phyloP scores from a whole-genome alignment of 92 coral and sea anemone genomes.

The Ricordea florida region DNA sequence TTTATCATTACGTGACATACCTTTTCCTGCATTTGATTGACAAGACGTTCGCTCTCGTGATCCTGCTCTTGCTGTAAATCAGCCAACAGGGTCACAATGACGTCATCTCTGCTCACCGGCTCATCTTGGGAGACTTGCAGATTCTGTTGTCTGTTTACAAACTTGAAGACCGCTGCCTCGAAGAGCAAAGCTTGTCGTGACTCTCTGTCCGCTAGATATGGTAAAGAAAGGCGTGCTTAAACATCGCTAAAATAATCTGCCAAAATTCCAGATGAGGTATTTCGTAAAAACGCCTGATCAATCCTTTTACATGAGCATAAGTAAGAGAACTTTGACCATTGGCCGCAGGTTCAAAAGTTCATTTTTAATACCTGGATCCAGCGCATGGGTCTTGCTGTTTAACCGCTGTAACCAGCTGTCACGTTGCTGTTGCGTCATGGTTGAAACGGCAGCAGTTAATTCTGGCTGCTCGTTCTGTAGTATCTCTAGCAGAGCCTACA shows the following conservation, averaged over 20 bases:
- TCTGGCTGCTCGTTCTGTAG: conserved; percentile 80
- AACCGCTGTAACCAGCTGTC: conserved; percentile 76
- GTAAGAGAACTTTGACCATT: no score
- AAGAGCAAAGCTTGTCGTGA: conserved; percentile 57
- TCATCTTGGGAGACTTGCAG: conserved; percentile 65
- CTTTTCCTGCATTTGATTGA: conserved; percentile 83
- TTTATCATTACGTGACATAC: conserved; percentile 24
- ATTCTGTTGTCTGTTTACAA: conserved; percentile 76
- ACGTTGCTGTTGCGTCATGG: conserved; percentile 92
- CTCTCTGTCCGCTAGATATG: conserved; percentile 67
- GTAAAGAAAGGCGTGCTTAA: neutral
- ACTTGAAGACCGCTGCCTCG: conserved; percentile 89
- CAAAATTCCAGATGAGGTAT: neutral
- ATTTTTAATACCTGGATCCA: conserved; percentile 77
- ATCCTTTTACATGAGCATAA: no score
- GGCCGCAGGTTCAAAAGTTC: no score
- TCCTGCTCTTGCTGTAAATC: conserved; percentile 98
- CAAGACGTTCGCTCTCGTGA: conserved; percentile 85
- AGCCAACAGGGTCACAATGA: conserved; percentile 85
- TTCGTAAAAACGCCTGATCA: no score
- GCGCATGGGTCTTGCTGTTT: conserved; percentile 48
- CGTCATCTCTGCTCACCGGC: conserved; percentile 71
- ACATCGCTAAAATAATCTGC: no score
- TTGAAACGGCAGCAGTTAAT: conserved; percentile 55
- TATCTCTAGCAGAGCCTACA: conserved; percentile 71